Conservation (phyloP, 2,888 invertebrate species). For the Bruchidius siliquastri region DNA sequence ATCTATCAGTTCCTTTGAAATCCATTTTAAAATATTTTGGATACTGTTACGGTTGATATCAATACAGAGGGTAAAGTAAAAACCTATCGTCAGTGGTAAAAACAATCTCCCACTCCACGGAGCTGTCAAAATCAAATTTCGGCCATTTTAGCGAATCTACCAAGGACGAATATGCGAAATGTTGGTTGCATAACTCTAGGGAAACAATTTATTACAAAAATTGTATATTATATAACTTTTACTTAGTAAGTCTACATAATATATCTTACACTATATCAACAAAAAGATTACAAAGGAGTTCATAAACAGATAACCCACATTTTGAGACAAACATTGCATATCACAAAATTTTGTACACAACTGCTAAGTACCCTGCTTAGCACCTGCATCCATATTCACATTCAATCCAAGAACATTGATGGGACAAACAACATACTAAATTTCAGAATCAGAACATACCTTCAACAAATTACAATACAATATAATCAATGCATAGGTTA, state of each 20-base stretch:
- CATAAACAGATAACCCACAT: neutral
- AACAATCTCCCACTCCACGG: too few species aligned
- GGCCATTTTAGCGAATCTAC: neutral
- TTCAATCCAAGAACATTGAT: too few species aligned
- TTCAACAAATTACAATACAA: too few species aligned
- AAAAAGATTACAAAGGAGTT: neutral
- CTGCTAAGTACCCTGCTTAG: neutral
- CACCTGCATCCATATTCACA: neutral
- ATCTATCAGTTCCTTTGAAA: too few species aligned
- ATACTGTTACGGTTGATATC: too few species aligned
- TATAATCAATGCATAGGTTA: neutral
- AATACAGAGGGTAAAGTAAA: too few species aligned
- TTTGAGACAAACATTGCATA: neutral
- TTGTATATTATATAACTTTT: neutral
- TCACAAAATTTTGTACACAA: neutral
- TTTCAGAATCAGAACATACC: too few species aligned
- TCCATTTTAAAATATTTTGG: too few species aligned
- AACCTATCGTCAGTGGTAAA: too few species aligned
- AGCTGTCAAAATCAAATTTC: too few species aligned
- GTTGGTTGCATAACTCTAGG: neutral
- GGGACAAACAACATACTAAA: too few species aligned
- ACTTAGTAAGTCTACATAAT: neutral
- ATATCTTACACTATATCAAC: neutral
- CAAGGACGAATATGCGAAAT: too few species aligned
- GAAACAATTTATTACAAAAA: neutral